These are phyloP conservation scores for Vidua macroura DNA, from an alignment of 2,113 vertebrate genomes.

Conservation along the genomic window DNA sequence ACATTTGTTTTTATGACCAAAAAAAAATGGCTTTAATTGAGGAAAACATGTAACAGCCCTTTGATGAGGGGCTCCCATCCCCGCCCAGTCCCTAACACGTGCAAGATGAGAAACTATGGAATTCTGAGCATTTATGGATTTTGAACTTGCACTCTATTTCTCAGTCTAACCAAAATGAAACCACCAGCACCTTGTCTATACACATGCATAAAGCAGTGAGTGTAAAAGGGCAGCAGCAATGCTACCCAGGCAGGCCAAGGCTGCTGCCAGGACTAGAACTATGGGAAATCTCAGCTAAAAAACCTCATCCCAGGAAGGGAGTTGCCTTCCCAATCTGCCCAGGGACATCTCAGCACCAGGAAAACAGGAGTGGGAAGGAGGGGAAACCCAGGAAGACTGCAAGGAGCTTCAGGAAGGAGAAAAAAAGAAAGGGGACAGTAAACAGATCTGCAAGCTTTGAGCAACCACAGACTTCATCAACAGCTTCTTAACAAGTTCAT, in stretches of 20 bases:
- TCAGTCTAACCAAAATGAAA: background rate
- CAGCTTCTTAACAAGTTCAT: background rate
- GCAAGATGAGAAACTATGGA: background rate
- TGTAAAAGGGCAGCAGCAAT: accelerated
- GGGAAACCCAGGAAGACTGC: background rate
- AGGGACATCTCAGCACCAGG: background rate
- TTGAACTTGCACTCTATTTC: background rate
- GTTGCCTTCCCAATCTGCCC: background rate
- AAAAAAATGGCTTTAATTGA: background rate
- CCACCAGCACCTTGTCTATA: background rate
- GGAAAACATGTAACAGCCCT: background rate
- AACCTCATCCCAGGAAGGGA: too few relatives aligned
- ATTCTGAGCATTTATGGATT: background rate
- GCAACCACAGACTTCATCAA: background rate
- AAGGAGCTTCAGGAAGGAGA: background rate
- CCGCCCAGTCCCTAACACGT: accelerated
- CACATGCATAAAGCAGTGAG: background rate
- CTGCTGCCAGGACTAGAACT: background rate
- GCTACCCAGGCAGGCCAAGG: background rate
- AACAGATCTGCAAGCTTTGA: background rate
- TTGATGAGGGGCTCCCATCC: background rate
- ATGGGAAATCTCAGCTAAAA: background rate
- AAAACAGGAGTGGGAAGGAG: background rate
- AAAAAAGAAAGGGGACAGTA: background rate
- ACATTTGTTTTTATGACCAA: background rate